Base-by-base conservation (phyloP, 2,888 invertebrate species). In the Tenthredo distinguenda region DNA sequence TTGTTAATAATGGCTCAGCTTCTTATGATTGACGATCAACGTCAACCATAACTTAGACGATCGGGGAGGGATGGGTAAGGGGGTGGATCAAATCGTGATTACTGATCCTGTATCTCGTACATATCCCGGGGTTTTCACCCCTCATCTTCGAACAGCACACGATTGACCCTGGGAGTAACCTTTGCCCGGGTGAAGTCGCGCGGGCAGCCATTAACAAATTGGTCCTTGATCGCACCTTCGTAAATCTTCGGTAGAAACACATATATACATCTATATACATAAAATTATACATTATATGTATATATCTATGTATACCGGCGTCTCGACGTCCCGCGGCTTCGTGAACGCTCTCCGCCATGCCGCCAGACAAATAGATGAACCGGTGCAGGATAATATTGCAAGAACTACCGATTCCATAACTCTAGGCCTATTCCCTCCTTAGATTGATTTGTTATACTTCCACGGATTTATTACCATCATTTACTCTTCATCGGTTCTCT, bases 171-270 rank as follows among this genome's bases (percentile, higher is more conserved):
- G 26, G 81, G 15, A 62, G 40, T 65, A 65, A 58, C 65, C 81
- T 81, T 81, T 65, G 62, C 62, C 40, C 62, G 65, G 62, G 40
- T 55, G 34, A 77, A 77, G 77, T 77, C 77, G 77, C 77, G 77
- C 77, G 77, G 77, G 55, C 77, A 77, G 55, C 81, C 81, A 81
- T 81, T 81, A 81, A 81, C 81, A 81, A 81, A 81, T 81, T 81
- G 81, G 62, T 81, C 81, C 62, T 81, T 62, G 62, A 65, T 81
- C 81, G 40, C 65, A 81, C 81, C 65, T 81, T 81, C 81, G 81
- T 81, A 81, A 58, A 81, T 81, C 65, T 81, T 62, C 43, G n/a
- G 18, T 55, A 77, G 9, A 76, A 18, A 50, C 43, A 26, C 9
- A 34, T 76, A 7, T 34, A 31, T 37, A n/a, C n/a, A 47, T 43